phyloP scores from a whole-genome alignment of 2,888 invertebrate species.

The Drosophila recens region DNA sequence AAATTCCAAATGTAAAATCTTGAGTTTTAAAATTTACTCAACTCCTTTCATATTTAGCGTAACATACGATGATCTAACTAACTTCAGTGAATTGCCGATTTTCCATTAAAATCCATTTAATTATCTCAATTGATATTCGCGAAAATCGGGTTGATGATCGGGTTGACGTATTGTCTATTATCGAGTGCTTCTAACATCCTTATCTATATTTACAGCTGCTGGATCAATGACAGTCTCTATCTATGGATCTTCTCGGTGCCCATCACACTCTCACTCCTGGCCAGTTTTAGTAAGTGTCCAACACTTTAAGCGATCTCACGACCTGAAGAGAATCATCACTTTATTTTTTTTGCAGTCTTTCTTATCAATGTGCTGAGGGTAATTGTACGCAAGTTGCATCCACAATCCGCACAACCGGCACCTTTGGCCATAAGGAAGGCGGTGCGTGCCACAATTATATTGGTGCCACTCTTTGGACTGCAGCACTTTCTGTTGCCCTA shows the following conservation, averaged over 20 bases:
- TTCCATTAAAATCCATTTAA: no score
- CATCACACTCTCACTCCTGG: conserved; percentile 87
- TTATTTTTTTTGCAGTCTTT: conserved; percentile 86
- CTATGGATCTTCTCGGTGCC: conserved; percentile 89
- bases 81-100: no score
- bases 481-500: conserved; percentile 90
- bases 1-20: no score
- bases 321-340: background rate
- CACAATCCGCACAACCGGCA: conserved; percentile 87
- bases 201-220: conserved; percentile 86
- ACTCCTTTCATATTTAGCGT: no score
- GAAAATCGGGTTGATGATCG: no score
- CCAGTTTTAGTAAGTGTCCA: conserved; percentile 87
- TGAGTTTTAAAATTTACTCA: no score
- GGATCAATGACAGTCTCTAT: conserved; percentile 88
- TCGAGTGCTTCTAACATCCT: no score
- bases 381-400: conserved; percentile 88
- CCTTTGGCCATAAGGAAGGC: conserved; percentile 88
- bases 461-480: conserved; percentile 91
- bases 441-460: conserved; percentile 89
- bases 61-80: no score
- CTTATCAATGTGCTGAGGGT: conserved; percentile 89
- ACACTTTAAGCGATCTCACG: background rate
- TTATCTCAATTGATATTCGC: no score
- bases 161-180: no score